Evolutionary conservation across 2,888 invertebrate genomes (phyloP).

Genomic region (Pycnomerus fuliginosus): DNA sequence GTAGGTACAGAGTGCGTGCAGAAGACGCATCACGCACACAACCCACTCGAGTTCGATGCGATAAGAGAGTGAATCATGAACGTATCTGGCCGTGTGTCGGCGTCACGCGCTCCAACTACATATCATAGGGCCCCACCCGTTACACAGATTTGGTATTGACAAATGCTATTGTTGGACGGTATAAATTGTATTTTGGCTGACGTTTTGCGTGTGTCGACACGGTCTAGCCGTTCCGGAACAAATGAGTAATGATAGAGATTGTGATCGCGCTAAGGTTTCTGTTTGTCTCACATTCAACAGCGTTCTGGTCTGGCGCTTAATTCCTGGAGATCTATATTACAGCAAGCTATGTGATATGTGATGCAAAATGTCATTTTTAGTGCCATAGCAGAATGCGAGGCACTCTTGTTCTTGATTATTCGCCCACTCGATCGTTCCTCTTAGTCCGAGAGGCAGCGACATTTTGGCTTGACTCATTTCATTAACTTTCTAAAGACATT

Average conservation of each 20-base stretch:
- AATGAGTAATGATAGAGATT: constrained; percentile 46
- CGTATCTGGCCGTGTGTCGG: constrained; percentile 33
- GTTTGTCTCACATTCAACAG: constrained; percentile 28
- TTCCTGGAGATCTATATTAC: no score
- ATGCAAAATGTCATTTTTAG: no score
- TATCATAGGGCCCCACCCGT: constrained; percentile 42
- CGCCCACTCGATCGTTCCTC: no score
- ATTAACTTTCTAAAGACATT: no score
- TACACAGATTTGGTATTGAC: constrained; percentile 49
- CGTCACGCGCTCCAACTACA: constrained; percentile 41
- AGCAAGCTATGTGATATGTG: no score
- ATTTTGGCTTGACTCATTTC: no score
- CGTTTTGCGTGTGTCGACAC: constrained; percentile 50
- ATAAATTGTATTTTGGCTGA: constrained; percentile 47
- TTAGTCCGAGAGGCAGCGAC: no score
- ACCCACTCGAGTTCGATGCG: constrained; percentile 27
- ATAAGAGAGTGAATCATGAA: constrained; percentile 38
- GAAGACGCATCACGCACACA: constrained; percentile 25
- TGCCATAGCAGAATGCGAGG: no score
- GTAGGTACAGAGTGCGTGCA: constrained; percentile 26
- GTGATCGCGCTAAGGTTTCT: constrained; percentile 24
- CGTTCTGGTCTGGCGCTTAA: constrained; percentile 10
- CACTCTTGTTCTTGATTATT: no score
- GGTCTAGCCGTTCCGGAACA: constrained; percentile 47
- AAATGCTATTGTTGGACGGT: constrained; percentile 48